Evolutionary conservation across 2,888 invertebrate species (phyloP), one percentile per base, ranked within the genome.

Genomic region (Lasius fuliginosus): DNA sequence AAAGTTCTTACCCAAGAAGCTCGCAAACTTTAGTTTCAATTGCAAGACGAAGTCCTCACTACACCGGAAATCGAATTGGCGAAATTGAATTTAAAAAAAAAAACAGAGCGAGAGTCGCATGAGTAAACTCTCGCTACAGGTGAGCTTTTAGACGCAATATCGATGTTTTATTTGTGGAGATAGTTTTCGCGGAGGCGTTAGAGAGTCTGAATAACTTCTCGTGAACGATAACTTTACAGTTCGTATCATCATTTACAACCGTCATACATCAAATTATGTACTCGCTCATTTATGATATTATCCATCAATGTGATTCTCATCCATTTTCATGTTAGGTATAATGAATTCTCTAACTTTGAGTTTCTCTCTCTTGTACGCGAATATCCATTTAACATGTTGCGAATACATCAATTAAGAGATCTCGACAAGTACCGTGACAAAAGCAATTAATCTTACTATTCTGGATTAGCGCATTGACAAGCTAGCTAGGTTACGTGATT

Each of bases 391-490:
- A 56, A 9, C 15, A 8, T 3, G 6, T 46, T 23, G 49, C 49
- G 33, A 77, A 65, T 74, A 71, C 30, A 75, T 77, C 73, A 83
- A 85, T 85, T 87, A 87, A 85, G 67, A 85, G 58, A 36, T 36
- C 4, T 33, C 1, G n/a, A 33, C n/a, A 5, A n/a, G 12, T 12
- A 46, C 4, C 46, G 46, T 64, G 15, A 30, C 36, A 11, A 33
- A 18, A 67, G n/a, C 53, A 46, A 73, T 65, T 49, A 56, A 49
- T 18, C 12, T 60, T 18, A 23, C 40, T 53, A 64, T 49, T 27
- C 4, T 18, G 15, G 27, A 23, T 49, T 46, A 30, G 4, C 42
- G 49, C n/a, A 60, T 69, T 40, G 69, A 40, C 12, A 11, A 23
- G 49, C 36, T 30, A 30, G 15, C 23, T 36, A 4, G 27, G n/a